Base-by-base conservation (phyloP, 2,113 vertebrate species). In the Paraplagusia blochii region DNA sequence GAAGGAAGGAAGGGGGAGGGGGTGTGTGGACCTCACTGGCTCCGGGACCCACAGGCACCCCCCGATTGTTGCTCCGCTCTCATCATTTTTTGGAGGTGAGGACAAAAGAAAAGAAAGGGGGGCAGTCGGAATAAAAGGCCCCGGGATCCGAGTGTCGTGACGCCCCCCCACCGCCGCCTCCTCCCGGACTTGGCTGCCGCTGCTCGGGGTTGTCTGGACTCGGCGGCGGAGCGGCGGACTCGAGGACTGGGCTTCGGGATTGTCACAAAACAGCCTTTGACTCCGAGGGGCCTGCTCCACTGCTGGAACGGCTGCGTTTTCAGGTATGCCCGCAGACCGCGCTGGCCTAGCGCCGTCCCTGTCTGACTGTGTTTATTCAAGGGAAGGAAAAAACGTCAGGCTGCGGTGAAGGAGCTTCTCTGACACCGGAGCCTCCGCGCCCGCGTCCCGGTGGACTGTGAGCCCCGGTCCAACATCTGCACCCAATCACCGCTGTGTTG, bases 41-140 rank as follows among this genome's bases (percentile, higher is more conserved):
- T 85, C 86, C 85, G 85, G 88, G 90, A 90, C 89, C 86, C 66
- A 85, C 84, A 87, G 84, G 74, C 85, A 76, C 86, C 86, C 86
- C 86, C 86, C 83, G 86, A 85, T 85, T 85, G 83, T 29, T 83
- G 81, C 80, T 84, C 81, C 29, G 79, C 86, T 88, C 80, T 71
- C 85, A 85, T 90, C 85, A 81, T 87, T 86, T 88, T 36, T 66
- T 80, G 85, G 86, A 88, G 86, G 85, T 80, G 87, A 88, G 86
- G 87, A 90, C 88, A 90, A 89, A 90, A 90, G 87, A 72, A 80
- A 82, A 51, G 33, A 16, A 16, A 58, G 72, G 59, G 68, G 51
- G 65, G 83, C 22, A 4, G 22, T 71, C 59, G 53, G 76, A 68
- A 69, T 69, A 87, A 82, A 36, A 84, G 85, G 22, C 22, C 85